A percentile compares a stretch with the other conserved stretches of the same genome.
Conservation (phyloP, 2,888 invertebrate genomes). For the Phalangium opilio region DNA sequence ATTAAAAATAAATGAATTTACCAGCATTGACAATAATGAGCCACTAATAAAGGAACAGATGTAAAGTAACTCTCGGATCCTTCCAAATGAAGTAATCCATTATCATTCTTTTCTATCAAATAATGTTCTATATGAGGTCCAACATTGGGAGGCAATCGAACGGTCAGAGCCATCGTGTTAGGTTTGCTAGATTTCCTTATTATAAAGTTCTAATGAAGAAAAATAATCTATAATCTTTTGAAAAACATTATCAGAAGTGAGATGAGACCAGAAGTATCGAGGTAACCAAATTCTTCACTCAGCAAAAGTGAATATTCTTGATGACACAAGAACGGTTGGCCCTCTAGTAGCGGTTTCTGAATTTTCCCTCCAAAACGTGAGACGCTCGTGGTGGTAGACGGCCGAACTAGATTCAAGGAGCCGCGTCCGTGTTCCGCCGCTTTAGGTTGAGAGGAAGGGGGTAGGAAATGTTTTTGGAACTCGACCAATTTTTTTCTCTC, state of each 20-base stretch:
- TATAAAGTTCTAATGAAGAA: constrained; percentile 63
- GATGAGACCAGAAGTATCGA: too few species aligned
- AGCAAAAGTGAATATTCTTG: too few species aligned
- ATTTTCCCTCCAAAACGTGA: too few species aligned
- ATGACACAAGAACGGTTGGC: too few species aligned
- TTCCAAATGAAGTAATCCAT: constrained; percentile 66
- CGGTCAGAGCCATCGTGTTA: constrained; percentile 87
- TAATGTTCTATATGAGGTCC: constrained; percentile 92
- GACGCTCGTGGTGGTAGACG: too few species aligned
- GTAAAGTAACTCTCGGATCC: constrained; percentile 86
- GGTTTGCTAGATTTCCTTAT: constrained; percentile 86
- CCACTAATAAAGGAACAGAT: constrained; percentile 78
- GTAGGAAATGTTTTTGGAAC: too few species aligned
- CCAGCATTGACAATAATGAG: constrained; percentile 86
- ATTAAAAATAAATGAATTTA: constrained; percentile 32
- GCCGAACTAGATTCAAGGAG: too few species aligned
- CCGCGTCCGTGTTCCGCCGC: too few species aligned
- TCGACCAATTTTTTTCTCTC: too few species aligned
- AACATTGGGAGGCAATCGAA: constrained; percentile 68
- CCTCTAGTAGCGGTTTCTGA: too few species aligned
- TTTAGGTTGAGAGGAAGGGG: too few species aligned
- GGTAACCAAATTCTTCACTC: too few species aligned
- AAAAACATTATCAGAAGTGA: not conserved
- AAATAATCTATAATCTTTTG: constrained; percentile 4
- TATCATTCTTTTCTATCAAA: constrained; percentile 58